Percentiles rank a stretch among this genome's conserved stretches.
Evolutionary conservation across 1,140 invertebrate genomes (phyloP).

Genomic region (Lysiphlebus fabarum): DNA sequence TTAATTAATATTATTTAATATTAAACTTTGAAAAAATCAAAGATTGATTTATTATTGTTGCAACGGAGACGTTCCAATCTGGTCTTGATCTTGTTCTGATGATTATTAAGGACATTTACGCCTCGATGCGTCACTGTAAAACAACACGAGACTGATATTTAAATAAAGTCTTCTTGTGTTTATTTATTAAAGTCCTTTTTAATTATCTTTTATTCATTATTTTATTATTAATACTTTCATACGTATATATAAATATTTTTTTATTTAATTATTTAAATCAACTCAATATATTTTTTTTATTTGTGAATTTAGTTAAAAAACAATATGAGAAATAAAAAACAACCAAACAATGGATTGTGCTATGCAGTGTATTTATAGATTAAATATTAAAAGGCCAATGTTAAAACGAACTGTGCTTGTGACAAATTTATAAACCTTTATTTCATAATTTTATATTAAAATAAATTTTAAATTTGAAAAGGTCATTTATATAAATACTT

Average conservation of each 20-base stretch:
- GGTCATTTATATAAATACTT: background rate
- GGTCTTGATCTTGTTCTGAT: conserved; percentile 37
- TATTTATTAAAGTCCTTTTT: background rate
- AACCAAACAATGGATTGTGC: conserved; percentile 26
- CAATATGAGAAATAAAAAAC: conserved; percentile 13
- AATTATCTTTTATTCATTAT: conserved; percentile 9
- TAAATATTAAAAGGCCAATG: conserved; percentile 41
- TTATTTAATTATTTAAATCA: background rate
- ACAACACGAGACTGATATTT: conserved; percentile 37
- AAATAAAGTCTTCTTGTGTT: no score
- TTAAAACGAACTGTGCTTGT: conserved; percentile 51
- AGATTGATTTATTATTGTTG: conserved; percentile 46
- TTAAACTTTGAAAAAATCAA: background rate
- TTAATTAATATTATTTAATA: no score
- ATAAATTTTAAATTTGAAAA: background rate
- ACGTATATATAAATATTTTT: background rate
- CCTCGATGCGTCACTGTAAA: conserved; percentile 50
- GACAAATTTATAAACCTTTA: conserved; percentile 34
- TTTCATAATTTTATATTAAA: background rate
- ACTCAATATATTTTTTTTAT: conserved; percentile 7
- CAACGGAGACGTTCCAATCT: conserved; percentile 39
- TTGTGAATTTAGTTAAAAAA: conserved; percentile 1
- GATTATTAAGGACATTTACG: conserved; percentile 36
- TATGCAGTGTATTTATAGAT: conserved; percentile 34
- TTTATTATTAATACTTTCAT: background rate